phyloP scores from a whole-genome alignment of 1,140 invertebrate species.

The Pseudomyrmex dendroicus region DNA sequence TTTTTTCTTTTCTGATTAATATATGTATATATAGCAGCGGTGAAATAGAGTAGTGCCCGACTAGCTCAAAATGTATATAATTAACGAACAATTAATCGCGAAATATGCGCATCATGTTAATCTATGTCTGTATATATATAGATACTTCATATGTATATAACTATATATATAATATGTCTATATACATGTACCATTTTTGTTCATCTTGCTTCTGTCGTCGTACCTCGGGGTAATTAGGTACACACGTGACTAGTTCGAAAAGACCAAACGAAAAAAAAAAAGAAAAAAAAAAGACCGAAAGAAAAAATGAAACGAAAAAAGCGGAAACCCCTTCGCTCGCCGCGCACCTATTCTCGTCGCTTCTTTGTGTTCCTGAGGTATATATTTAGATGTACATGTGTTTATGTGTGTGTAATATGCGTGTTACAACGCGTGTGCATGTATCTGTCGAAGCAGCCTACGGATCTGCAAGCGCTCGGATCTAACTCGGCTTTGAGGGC shows the following conservation, averaged over 20 bases:
- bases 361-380: not conserved
- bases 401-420: not conserved
- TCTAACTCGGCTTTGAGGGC: not conserved
- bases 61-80: conserved; percentile 72
- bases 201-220: conserved; percentile 59
- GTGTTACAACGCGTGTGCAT: not conserved
- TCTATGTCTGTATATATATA: conserved; percentile 68
- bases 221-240: conserved; percentile 71
- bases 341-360: conserved; percentile 3
- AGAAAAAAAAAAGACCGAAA: conserved; percentile 25
- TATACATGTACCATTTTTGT: conserved; percentile 67
- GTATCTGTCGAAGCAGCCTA: conserved; percentile 17
- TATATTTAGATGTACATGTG: too few relatives aligned
- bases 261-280: conserved; percentile 30
- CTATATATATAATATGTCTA: conserved; percentile 67
- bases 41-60: conserved; percentile 71
- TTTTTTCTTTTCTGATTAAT: not conserved
- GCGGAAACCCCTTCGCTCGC: conserved; percentile 71
- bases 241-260: conserved; percentile 75
- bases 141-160: conserved; percentile 48
- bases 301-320: not conserved
- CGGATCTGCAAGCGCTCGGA: conserved; percentile 16
- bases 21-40: conserved; percentile 37
- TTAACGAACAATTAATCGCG: conserved; percentile 75
- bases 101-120: conserved; percentile 69